phyloP scores from a whole-genome alignment of 2,113 vertebrate species.

The Chroicocephalus ridibundus region DNA sequence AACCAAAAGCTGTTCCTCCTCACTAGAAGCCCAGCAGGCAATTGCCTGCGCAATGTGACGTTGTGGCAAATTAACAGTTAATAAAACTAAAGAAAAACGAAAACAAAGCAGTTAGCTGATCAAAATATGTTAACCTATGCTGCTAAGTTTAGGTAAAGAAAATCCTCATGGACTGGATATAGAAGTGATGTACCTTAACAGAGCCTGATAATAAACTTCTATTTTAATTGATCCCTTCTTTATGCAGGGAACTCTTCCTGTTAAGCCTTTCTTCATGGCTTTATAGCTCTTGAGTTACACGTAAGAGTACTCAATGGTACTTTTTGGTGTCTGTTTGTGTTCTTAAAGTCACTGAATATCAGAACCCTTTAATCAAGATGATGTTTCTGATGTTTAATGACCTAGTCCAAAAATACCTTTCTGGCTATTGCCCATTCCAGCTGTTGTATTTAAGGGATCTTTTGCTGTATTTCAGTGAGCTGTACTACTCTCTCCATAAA shows the following conservation, averaged over 20 bases:
- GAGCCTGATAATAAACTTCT: background rate
- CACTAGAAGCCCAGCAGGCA: background rate
- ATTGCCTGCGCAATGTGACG: background rate
- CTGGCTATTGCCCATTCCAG: background rate
- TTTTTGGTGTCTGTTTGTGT: background rate
- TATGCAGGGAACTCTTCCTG: background rate
- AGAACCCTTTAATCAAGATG: background rate
- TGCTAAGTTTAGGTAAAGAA: background rate
- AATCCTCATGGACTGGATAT: background rate
- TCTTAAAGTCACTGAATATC: background rate
- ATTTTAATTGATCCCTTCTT: background rate
- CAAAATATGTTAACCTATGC: background rate
- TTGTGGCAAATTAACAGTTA: background rate
- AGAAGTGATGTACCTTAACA: background rate
- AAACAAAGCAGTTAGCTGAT: background rate
- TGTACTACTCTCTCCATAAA: background rate
- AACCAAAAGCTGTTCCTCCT: background rate
- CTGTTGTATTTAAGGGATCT: background rate
- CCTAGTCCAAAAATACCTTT: background rate
- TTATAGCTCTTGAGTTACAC: background rate
- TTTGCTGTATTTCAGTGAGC: background rate
- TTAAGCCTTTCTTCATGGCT: background rate
- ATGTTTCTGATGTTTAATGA: background rate
- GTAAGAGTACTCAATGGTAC: background rate
- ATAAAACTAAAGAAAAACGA: background rate